These are phyloP conservation scores for Oryzias javanicus DNA, from an alignment of 2,113 vertebrate species.

Conservation along the genomic window DNA sequence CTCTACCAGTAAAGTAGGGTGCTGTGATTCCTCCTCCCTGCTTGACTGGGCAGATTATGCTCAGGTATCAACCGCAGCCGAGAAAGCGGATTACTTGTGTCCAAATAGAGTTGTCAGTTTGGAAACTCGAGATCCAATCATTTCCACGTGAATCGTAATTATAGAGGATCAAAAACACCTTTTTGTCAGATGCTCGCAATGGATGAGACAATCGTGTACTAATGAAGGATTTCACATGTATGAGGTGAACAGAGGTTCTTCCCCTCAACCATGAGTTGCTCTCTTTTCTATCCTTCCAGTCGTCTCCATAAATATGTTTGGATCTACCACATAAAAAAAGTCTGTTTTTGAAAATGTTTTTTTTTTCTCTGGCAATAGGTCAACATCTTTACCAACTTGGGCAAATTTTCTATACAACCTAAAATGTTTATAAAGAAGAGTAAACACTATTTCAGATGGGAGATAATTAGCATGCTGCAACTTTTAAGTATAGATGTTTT, in stretches of 20 bases:
- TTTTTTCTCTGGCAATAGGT: no score
- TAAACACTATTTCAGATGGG: no score
- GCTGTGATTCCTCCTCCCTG: conserved; percentile 61
- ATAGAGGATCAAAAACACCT: conserved; percentile 67
- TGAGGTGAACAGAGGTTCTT: conserved; percentile 62
- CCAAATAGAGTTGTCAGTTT: conserved; percentile 81
- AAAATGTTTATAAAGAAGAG: no score
- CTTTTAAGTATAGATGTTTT: no score
- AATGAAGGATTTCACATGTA: conserved; percentile 77
- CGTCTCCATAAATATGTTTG: no score
- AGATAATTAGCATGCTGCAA: no score
- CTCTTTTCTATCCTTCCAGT: conserved; percentile 16
- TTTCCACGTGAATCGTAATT: conserved; percentile 75
- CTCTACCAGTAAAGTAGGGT: conserved; percentile 33
- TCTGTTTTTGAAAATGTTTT: no score
- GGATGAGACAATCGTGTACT: conserved; percentile 71
- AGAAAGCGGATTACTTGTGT: conserved; percentile 78
- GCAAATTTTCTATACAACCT: no score
- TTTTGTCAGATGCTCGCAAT: conserved; percentile 60
- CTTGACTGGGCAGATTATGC: conserved; percentile 76
- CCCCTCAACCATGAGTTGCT: conserved; percentile 13
- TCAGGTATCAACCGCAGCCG: conserved; percentile 75
- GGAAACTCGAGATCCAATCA: conserved; percentile 77
- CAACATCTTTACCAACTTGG: no score
- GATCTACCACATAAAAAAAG: no score